phyloP scores from a whole-genome alignment of 23 tunicate species.

The Aplidium turbinatum region DNA sequence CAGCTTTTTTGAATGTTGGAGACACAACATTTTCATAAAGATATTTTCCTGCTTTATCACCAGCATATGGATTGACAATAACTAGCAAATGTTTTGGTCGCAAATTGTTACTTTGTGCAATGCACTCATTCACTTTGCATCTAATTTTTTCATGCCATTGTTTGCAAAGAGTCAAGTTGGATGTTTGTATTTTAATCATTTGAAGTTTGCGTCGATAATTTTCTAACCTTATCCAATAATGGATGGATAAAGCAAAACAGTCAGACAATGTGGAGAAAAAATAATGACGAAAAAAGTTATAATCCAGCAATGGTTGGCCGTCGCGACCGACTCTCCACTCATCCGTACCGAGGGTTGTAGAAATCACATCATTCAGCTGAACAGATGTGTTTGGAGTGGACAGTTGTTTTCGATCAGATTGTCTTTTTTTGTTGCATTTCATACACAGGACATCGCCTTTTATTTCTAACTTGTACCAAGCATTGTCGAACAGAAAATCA shows the following conservation, averaged over 20 bases:
- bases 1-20: constrained; percentile 45
- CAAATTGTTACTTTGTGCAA: not conserved
- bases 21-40: constrained; percentile 36
- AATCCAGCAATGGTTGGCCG: too few relatives aligned
- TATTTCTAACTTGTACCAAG: too few relatives aligned
- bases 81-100: constrained; percentile 53
- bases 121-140: not conserved
- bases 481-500: too few relatives aligned
- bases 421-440: too few relatives aligned
- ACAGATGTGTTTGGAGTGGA: too few relatives aligned
- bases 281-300: too few relatives aligned
- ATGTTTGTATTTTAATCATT: constrained; percentile 27
- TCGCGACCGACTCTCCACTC: too few relatives aligned
- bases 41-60: constrained; percentile 22
- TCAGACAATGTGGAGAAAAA: not conserved
- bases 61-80: constrained; percentile 71
- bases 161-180: constrained; percentile 10
- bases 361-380: too few relatives aligned
- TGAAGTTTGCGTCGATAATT: constrained; percentile 36
- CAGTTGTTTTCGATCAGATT: too few relatives aligned
- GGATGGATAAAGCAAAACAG: constrained; percentile 1
- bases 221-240: constrained; percentile 23
- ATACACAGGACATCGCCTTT: too few relatives aligned
- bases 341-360: too few relatives aligned
- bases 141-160: constrained; percentile 27